Evolutionary conservation across 2,113 vertebrate genomes (phyloP).

Genomic region (Hiodon alosoides): DNA sequence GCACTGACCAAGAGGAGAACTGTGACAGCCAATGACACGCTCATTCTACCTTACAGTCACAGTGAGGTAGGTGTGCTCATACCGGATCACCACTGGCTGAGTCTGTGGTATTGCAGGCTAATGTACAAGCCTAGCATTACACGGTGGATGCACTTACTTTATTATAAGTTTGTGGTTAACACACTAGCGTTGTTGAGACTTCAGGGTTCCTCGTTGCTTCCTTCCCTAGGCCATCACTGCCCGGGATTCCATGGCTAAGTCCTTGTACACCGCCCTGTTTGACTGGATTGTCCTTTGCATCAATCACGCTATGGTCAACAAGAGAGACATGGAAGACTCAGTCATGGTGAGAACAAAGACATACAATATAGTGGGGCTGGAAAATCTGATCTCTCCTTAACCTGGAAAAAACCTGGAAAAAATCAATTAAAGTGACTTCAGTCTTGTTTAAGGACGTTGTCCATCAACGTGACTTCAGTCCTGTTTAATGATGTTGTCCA

Average conservation of each 20-base stretch:
- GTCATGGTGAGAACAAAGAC: conserved; percentile 66
- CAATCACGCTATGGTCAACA: conserved; percentile 89
- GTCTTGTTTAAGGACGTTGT: too few relatives aligned
- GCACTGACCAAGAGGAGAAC: conserved; percentile 84
- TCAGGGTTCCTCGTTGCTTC: neutral
- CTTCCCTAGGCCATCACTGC: conserved; percentile 68
- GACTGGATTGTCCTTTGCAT: conserved; percentile 93
- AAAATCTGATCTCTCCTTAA: too few relatives aligned
- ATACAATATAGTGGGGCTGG: too few relatives aligned
- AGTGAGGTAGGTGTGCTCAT: conserved; percentile 66
- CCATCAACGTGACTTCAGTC: too few relatives aligned
- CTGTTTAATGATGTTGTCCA: too few relatives aligned
- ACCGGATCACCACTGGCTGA: neutral
- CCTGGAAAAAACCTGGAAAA: too few relatives aligned
- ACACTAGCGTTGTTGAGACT: too few relatives aligned
- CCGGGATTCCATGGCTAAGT: conserved; percentile 92
- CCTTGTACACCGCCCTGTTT: conserved; percentile 84
- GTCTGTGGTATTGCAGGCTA: neutral
- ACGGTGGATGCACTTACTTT: too few relatives aligned
- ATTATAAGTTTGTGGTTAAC: too few relatives aligned
- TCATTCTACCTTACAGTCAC: conserved; percentile 78
- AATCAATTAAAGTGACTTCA: too few relatives aligned
- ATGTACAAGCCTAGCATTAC: neutral
- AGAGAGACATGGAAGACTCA: conserved; percentile 84
- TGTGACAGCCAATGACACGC: conserved; percentile 65